Percentiles rank a stretch among this genome's conserved stretches.
Evolutionary conservation across 2,797 vertebrate species (phyloP).

Genomic region (Eleutherodactylus coqui): DNA sequence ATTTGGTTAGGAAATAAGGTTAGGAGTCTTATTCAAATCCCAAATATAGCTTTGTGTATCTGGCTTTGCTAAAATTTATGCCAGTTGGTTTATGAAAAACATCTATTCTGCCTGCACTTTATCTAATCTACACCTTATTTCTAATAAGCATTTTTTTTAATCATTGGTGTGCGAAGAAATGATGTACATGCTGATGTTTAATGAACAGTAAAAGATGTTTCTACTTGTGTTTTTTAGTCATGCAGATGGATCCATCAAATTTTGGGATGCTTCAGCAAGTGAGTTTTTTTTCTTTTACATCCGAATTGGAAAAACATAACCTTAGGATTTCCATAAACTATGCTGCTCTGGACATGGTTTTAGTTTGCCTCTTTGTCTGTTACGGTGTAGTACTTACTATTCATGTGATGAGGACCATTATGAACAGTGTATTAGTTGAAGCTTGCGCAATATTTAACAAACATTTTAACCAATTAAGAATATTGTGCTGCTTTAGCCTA

Average conservation of each 20-base stretch:
- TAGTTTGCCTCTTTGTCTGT: neutral
- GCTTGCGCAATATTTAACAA: neutral
- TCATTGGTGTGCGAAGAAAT: neutral
- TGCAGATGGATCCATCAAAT: slow-evolving; percentile 98
- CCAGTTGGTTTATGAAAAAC: neutral
- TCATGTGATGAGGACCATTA: neutral
- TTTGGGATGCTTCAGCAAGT: slow-evolving; percentile 99
- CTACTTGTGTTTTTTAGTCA: slow-evolving; percentile 79
- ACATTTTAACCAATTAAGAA: no score
- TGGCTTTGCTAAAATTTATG: no score
- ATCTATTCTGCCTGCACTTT: neutral
- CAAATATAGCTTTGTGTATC: no score
- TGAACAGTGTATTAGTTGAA: neutral
- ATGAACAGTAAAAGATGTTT: neutral
- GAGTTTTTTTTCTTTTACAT: slow-evolving; percentile 73
- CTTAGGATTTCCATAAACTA: neutral
- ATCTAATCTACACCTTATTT: neutral
- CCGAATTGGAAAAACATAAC: neutral
- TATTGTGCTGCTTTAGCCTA: neutral
- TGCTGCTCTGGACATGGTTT: neutral
- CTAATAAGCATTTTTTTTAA: neutral
- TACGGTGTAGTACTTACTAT: neutral
- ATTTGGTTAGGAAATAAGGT: no score
- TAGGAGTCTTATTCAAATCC: no score
- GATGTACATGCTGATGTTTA: neutral